Percentiles rank a stretch among this genome's conserved stretches.
Evolutionary conservation across 2,888 invertebrate genomes (phyloP).

Genomic region (Callyntrura sp.): DNA sequence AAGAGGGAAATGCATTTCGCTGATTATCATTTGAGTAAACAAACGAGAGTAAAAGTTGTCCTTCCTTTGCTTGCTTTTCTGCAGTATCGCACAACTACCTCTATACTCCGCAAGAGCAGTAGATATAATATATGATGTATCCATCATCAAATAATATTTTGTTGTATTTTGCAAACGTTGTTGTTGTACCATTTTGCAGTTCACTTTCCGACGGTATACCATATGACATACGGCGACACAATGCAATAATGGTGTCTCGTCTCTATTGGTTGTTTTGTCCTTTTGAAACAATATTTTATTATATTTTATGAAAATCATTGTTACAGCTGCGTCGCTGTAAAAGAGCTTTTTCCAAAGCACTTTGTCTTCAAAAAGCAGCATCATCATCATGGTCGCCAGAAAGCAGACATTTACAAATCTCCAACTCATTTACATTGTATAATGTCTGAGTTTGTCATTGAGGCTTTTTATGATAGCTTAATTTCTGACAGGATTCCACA

Average conservation of each 20-base stretch:
- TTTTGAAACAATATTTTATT: too few relatives aligned
- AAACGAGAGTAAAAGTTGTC: conserved; percentile 65
- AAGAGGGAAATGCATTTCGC: conserved; percentile 55
- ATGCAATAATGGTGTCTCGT: too few relatives aligned
- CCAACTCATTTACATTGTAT: neutral
- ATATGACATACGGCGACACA: too few relatives aligned
- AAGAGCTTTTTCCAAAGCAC: too few relatives aligned
- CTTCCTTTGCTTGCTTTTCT: conserved; percentile 53
- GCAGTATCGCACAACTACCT: neutral
- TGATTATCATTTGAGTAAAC: conserved; percentile 59
- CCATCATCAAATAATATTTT: too few relatives aligned
- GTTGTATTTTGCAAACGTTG: neutral
- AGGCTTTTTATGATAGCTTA: conserved; percentile 25
- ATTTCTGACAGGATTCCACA: conserved; percentile 14
- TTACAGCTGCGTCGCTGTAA: too few relatives aligned
- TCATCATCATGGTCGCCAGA: neutral
- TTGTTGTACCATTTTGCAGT: too few relatives aligned
- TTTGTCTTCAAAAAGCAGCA: neutral
- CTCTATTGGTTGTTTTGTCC: too few relatives aligned
- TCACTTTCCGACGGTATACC: too few relatives aligned
- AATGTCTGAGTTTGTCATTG: conserved; percentile 13
- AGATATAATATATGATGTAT: too few relatives aligned
- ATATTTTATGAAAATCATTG: too few relatives aligned
- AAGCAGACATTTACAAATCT: conserved; percentile 28
- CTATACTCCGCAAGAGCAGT: too few relatives aligned